phyloP scores from a whole-genome alignment of 2,888 invertebrate genomes.

The Cylloceria caligata region DNA sequence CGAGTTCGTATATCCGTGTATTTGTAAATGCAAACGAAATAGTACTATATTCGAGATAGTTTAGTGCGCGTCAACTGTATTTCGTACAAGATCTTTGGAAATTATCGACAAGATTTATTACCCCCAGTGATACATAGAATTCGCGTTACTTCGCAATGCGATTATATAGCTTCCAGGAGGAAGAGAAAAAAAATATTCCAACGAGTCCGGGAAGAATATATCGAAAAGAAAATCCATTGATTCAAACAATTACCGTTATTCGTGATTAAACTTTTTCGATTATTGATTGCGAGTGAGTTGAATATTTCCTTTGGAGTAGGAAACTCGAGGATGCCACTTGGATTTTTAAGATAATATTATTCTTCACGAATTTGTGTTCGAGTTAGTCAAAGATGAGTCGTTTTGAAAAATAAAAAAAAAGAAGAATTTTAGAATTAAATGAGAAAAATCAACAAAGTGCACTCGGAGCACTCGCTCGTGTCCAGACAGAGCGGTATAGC shows the following conservation, averaged over 20 bases:
- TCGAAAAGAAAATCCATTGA: slow-evolving; percentile 4
- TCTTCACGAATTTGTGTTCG: neutral
- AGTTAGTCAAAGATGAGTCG: slow-evolving; percentile 7
- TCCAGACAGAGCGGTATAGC: slow-evolving; percentile 30
- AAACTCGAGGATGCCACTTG: neutral
- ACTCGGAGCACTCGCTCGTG: slow-evolving; percentile 38
- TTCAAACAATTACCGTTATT: slow-evolving; percentile 37
- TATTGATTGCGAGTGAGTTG: slow-evolving; percentile 21
- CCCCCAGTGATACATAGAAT: slow-evolving; percentile 14
- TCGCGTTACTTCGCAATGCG: slow-evolving; percentile 11
- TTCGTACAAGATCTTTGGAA: neutral
- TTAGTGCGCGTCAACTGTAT: neutral
- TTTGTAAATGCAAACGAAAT: neutral
- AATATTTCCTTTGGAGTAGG: neutral
- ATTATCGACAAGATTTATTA: no score
- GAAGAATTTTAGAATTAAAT: slow-evolving; percentile 62
- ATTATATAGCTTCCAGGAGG: slow-evolving; percentile 17
- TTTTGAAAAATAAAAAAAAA: no score
- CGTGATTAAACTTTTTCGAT: slow-evolving; percentile 30
- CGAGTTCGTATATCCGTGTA: neutral
- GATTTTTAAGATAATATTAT: slow-evolving; percentile 4
- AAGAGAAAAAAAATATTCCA: neutral
- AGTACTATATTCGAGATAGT: neutral
- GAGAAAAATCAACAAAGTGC: slow-evolving; percentile 70
- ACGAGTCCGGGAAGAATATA: neutral